Percentiles rank a stretch among this genome's conserved stretches.
Conservation (phyloP, 1,140 invertebrate species). For the Pissodes strobi region DNA sequence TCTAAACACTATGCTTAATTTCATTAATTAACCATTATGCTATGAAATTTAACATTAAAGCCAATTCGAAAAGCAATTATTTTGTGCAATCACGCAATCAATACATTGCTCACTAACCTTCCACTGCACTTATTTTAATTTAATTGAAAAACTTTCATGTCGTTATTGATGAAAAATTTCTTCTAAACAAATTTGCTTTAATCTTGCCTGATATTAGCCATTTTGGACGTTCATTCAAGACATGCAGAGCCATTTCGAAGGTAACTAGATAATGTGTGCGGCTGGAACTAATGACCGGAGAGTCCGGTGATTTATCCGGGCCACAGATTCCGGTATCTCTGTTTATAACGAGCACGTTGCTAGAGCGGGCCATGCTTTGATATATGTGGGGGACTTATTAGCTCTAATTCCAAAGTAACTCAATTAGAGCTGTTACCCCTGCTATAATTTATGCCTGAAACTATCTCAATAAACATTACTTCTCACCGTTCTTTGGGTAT, state of each 20-base stretch:
- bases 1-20: too few relatives aligned
- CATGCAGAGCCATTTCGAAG: slow-evolving; percentile 43
- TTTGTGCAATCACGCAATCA: too few relatives aligned
- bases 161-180: too few relatives aligned
- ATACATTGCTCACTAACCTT: too few relatives aligned
- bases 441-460: slow-evolving; percentile 40
- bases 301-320: slow-evolving; percentile 55
- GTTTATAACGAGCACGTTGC: slow-evolving; percentile 47
- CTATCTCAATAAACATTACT: not conserved
- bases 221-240: slow-evolving; percentile 26
- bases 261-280: slow-evolving; percentile 54
- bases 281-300: slow-evolving; percentile 54
- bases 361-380: slow-evolving; percentile 46
- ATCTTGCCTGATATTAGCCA: too few relatives aligned
- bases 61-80: too few relatives aligned
- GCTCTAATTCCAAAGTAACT: slow-evolving; percentile 48
- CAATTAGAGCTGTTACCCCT: slow-evolving; percentile 46
- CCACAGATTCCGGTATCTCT: slow-evolving; percentile 50
- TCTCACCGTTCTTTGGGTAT: slow-evolving; percentile 17
- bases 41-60: too few relatives aligned
- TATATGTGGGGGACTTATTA: slow-evolving; percentile 52
- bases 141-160: too few relatives aligned
- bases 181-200: too few relatives aligned
- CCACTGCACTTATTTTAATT: too few relatives aligned
- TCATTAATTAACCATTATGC: too few relatives aligned